These are phyloP conservation scores for Pundamilia nyererei DNA, from an alignment of 2,113 vertebrate species.

Conservation along the genomic window DNA sequence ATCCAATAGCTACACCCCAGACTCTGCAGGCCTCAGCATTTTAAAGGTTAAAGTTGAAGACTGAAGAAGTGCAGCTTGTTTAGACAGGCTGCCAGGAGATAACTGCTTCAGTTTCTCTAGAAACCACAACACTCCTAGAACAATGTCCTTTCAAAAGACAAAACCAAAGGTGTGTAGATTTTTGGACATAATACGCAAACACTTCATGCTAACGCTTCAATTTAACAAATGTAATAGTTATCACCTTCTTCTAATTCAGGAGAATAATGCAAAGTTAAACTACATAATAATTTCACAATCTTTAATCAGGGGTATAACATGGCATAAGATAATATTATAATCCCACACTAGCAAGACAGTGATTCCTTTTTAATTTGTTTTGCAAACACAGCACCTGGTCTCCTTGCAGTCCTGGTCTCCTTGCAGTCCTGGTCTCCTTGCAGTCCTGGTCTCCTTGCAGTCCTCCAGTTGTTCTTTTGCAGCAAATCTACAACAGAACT, in stretches of 20 bases:
- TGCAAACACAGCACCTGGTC: background rate
- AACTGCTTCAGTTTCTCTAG: background rate
- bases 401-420: background rate
- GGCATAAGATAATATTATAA: background rate
- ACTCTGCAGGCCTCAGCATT: background rate
- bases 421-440: background rate
- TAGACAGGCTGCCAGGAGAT: background rate
- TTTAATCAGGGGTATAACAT: background rate
- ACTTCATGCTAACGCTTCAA: background rate
- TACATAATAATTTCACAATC: background rate
- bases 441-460: background rate
- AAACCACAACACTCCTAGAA: background rate
- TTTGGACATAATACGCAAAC: background rate
- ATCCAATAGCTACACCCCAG: background rate
- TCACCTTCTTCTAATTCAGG: background rate
- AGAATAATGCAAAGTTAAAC: background rate
- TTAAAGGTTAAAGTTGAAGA: background rate
- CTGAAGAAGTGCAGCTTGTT: background rate
- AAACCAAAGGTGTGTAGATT: accelerated
- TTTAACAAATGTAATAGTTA: background rate
- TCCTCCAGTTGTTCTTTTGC: accelerated
- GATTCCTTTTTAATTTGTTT: background rate
- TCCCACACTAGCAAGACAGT: background rate
- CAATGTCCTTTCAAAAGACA: background rate
- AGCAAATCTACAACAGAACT: background rate